A percentile compares a stretch with the other conserved stretches of the same genome.
These are phyloP conservation scores for Chroicocephalus ridibundus DNA, from an alignment of 2,113 vertebrate species.

Conservation along the genomic window DNA sequence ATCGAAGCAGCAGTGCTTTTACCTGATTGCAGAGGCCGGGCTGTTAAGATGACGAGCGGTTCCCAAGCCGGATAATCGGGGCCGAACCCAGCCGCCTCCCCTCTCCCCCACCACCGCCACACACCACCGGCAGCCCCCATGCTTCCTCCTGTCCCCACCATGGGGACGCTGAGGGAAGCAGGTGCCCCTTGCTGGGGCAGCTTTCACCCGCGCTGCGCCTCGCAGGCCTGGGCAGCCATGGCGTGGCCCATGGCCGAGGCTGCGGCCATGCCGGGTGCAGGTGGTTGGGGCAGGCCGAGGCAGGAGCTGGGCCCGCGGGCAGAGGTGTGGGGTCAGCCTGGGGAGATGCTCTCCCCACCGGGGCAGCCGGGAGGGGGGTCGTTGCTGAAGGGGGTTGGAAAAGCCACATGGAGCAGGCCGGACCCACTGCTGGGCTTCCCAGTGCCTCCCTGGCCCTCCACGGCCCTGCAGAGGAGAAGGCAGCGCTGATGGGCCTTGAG, in stretches of 20 bases:
- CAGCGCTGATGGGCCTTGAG: neutral
- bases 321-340: neutral
- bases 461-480: too few relatives aligned
- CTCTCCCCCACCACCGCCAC: neutral
- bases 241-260: neutral
- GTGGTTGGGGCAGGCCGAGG: neutral
- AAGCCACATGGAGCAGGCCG: neutral
- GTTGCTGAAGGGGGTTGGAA: neutral
- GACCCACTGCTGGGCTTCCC: neutral
- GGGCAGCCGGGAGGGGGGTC: neutral
- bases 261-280: rapidly evolving
- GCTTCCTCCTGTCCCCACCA: neutral
- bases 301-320: rapidly evolving
- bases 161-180: neutral
- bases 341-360: rapidly evolving
- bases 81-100: neutral
- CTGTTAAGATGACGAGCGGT: neutral
- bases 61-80: neutral
- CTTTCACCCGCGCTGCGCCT: rapidly evolving
- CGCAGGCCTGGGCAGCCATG: neutral
- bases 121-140: neutral
- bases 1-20: rapidly evolving
- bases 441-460: neutral
- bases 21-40: neutral
- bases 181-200: neutral